Evolutionary conservation across 2,797 vertebrate species (phyloP).

Genomic region (Myotis daubentonii): DNA sequence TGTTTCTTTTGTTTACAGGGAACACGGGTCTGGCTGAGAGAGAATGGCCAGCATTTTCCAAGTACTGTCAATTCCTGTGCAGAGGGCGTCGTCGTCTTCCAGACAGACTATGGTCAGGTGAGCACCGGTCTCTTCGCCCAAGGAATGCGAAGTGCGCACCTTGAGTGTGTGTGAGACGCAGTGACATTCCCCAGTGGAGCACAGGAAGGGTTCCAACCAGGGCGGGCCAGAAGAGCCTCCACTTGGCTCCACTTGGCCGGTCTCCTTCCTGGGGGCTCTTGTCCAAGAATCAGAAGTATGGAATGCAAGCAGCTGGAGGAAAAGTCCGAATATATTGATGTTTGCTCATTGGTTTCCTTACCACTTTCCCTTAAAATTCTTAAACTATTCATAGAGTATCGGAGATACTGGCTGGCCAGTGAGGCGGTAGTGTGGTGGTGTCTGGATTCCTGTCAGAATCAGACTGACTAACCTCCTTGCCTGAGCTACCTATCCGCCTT

Average conservation of each 20-base stretch:
- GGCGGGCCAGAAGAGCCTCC: neutral
- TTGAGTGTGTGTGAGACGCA: accelerated
- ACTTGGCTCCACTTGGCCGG: too few relatives aligned
- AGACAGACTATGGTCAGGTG: conserved; percentile 96
- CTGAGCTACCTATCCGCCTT: neutral
- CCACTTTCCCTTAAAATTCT: neutral
- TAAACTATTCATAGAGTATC: neutral
- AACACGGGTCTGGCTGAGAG: conserved; percentile 95
- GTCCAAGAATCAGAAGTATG: neutral
- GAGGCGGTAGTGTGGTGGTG: accelerated
- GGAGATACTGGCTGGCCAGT: neutral
- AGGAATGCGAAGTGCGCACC: neutral
- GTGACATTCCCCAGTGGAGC: neutral
- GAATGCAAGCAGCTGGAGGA: neutral
- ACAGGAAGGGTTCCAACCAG: accelerated
- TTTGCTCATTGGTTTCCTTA: neutral
- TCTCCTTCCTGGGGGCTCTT: neutral
- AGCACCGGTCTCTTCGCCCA: conserved; percentile 17
- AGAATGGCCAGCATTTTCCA: conserved; percentile 94
- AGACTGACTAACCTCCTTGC: neutral
- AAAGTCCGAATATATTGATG: neutral
- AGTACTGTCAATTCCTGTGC: conserved; percentile 95
- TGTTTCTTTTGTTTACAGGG: conserved; percentile 87
- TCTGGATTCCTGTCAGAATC: neutral
- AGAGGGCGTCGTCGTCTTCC: conserved; percentile 92